These are phyloP conservation scores for Strigops habroptila DNA, from an alignment of 2,113 vertebrate genomes.

Conservation along the genomic window DNA sequence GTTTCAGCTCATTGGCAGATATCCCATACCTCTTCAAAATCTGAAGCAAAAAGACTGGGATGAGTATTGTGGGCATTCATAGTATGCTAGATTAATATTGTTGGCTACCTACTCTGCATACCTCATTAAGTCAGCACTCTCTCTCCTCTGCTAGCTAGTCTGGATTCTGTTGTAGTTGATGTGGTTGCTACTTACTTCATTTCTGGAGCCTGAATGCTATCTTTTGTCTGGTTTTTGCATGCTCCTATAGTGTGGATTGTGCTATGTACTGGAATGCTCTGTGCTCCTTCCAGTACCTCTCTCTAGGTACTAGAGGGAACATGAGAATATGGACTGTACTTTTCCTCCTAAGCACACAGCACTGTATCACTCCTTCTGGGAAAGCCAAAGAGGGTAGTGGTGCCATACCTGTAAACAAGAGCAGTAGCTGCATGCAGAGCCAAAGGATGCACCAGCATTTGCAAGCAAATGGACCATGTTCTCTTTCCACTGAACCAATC, in stretches of 20 bases:
- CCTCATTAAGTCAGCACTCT: neutral
- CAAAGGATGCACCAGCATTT: neutral
- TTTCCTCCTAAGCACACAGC: neutral
- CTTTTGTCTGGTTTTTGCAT: neutral
- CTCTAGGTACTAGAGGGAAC: neutral
- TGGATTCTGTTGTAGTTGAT: neutral
- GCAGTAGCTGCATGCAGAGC: neutral
- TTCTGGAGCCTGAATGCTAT: neutral
- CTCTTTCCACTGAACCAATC: neutral
- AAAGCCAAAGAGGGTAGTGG: neutral
- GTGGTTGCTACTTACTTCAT: neutral
- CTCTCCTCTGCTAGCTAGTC: neutral
- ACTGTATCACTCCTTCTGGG: neutral
- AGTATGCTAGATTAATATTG: neutral
- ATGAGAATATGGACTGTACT: neutral
- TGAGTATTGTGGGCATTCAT: neutral
- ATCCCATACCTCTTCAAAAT: neutral
- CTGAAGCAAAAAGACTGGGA: neutral
- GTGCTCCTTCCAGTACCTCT: neutral
- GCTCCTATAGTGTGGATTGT: neutral
- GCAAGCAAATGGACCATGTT: neutral
- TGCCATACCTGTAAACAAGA: neutral
- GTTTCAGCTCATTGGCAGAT: neutral
- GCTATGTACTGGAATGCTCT: neutral
- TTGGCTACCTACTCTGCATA: neutral